Conservation (phyloP, 2,888 invertebrate species). For the Clunio marinus region DNA sequence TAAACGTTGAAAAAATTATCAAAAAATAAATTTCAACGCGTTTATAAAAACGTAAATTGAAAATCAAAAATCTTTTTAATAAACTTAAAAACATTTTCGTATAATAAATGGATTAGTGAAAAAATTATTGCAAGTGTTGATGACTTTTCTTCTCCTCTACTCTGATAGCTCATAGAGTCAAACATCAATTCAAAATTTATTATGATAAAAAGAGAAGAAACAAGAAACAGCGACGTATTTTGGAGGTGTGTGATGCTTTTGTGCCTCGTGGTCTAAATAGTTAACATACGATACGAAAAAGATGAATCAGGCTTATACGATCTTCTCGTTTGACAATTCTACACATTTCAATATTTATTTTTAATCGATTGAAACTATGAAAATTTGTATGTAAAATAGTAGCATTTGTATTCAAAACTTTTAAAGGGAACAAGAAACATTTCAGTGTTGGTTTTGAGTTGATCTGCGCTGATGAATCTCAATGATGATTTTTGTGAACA, state of each 20-base stretch:
- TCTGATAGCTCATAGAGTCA: not conserved
- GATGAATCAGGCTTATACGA: constrained; percentile 5
- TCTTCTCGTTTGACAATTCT: not conserved
- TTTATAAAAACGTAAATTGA: too few relatives aligned
- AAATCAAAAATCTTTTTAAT: too few relatives aligned
- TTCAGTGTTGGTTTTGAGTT: too few relatives aligned
- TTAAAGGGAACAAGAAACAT: too few relatives aligned
- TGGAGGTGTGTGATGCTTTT: not conserved
- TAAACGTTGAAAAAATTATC: too few relatives aligned
- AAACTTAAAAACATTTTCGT: not conserved
- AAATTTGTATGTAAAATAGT: constrained; percentile 24
- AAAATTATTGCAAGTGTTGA: constrained; percentile 32
- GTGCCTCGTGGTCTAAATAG: too few relatives aligned
- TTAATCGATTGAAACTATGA: not conserved
- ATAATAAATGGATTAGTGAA: constrained; percentile 21
- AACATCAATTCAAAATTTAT: too few relatives aligned
- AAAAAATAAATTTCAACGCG: too few relatives aligned
- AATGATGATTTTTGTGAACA: not conserved
- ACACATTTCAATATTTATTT: not conserved
- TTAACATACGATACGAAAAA: too few relatives aligned
- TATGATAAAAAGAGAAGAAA: too few relatives aligned
- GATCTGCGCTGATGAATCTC: not conserved
- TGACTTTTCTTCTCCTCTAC: constrained; percentile 5
- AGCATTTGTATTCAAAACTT: constrained; percentile 34
- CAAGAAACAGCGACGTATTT: too few relatives aligned